Conservation (phyloP, 23 tunicate species). For the Diplosoma virens region DNA sequence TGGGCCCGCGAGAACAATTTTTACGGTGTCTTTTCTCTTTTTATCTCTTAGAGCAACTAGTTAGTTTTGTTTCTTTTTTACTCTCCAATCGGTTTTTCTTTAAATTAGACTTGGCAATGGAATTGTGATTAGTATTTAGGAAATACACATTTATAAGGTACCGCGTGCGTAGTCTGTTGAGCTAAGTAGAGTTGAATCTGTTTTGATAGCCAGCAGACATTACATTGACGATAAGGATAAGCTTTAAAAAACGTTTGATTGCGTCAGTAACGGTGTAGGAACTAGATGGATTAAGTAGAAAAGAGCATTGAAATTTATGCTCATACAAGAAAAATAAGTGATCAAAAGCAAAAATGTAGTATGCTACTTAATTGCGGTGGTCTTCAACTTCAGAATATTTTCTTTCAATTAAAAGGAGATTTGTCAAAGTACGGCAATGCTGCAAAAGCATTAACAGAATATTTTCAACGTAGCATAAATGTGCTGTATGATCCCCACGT, state of each 20-base stretch:
- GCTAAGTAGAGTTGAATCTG: no score
- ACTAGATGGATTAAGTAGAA: background rate
- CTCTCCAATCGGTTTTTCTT: no score
- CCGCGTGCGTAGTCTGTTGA: no score
- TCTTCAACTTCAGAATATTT: background rate
- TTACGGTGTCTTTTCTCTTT: no score
- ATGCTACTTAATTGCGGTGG: background rate
- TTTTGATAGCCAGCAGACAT: no score
- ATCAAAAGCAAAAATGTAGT: background rate
- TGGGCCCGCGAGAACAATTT: no score
- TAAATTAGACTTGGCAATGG: no score
- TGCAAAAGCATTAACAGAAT: background rate
- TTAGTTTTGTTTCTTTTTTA: no score
- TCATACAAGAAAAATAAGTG: background rate
- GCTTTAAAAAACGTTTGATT: background rate
- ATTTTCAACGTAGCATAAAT: background rate
- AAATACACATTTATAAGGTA: no score
- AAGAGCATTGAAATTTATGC: background rate
- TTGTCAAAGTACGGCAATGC: background rate
- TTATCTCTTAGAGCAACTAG: no score
- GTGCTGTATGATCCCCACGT: background rate
- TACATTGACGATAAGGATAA: no score
- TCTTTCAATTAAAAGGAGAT: background rate
- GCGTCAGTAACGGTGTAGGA: background rate
- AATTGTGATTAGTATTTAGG: no score